Evolutionary conservation across 1,140 invertebrate genomes (phyloP), one percentile per base, ranked within the genome.

Genomic region (Zaprionus tsacasi): DNA sequence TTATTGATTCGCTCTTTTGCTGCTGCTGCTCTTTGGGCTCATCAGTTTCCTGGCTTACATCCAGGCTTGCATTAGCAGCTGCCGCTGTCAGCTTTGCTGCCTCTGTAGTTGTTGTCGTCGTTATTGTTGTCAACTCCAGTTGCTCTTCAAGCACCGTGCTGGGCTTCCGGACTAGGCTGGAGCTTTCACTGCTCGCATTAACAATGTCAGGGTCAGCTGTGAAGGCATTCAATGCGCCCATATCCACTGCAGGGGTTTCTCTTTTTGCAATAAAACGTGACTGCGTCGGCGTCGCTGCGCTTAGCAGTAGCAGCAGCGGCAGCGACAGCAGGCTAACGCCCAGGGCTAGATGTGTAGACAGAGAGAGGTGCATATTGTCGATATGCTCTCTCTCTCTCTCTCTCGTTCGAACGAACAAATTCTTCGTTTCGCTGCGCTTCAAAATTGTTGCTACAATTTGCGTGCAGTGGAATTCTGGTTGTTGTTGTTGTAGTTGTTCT

Each of bases 251-350:
- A 58, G 59, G 50, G 70, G 81, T 89, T 90, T 90, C 85, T 89
- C 86, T 89, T 89, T 89, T 89, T 33, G 76, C 76, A 81, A 89
- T 79, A 58, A 81, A 85, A 89, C 85, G 86, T 85, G 85, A 72
- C 69, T 72, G 78, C 30, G 61, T 63, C 15, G 85, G 59, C 57
- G 73, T 83, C 52, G 67, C 57, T 33, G 56, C 63, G 75, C 88
- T 67, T 64, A 69, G 36, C 13, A 70, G n/a, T 48, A 83, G 55
- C 72, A 79, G 10, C 17, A 45, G 40, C 38, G 3, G 12, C n/a
- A 79, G 10, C 17, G n/a, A n/a, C 40, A 1, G 13, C n/a, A 79
- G 70, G 58, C 76, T 70, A 45, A 60, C 72, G 58, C 54, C 56
- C 25, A 79, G 73, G 36, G 55, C 65, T 64, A 70, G 58, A 12